Evolutionary conservation across 2,797 vertebrate genomes (phyloP).

Genomic region (Zalophus californianus): DNA sequence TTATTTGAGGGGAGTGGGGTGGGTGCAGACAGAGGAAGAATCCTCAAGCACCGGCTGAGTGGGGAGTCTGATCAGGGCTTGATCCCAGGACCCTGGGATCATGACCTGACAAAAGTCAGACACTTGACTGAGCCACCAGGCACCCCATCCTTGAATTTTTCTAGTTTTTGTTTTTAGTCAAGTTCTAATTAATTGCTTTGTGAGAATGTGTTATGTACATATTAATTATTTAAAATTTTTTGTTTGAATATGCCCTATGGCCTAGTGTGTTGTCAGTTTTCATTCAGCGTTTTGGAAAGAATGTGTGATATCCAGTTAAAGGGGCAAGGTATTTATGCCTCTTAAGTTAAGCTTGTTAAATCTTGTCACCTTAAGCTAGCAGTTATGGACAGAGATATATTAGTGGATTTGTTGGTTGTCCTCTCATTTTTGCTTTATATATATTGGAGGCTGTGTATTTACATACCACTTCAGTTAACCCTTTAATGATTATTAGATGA

Average conservation of each 20-base stretch:
- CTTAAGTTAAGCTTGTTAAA: background rate
- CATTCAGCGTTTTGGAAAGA: background rate
- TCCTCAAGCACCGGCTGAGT: background rate
- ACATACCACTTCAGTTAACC: background rate
- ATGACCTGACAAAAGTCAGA: background rate
- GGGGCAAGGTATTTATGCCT: background rate
- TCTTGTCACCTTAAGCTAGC: background rate
- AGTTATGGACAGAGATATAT: background rate
- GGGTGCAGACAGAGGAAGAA: background rate
- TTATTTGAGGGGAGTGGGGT: background rate
- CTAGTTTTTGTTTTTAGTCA: background rate
- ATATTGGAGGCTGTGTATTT: background rate
- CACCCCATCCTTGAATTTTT: background rate
- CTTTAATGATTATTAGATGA: background rate
- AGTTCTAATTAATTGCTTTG: background rate
- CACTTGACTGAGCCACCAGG: background rate
- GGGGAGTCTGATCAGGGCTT: background rate
- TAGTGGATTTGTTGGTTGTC: background rate
- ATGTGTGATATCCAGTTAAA: background rate
- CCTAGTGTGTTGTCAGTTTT: background rate
- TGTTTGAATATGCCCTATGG: background rate
- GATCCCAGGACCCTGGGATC: background rate
- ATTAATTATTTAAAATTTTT: background rate
- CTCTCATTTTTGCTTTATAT: background rate
- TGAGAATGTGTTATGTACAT: background rate